These are phyloP conservation scores for Sitta europaea DNA, from an alignment of 2,113 vertebrate genomes.

Conservation along the genomic window DNA sequence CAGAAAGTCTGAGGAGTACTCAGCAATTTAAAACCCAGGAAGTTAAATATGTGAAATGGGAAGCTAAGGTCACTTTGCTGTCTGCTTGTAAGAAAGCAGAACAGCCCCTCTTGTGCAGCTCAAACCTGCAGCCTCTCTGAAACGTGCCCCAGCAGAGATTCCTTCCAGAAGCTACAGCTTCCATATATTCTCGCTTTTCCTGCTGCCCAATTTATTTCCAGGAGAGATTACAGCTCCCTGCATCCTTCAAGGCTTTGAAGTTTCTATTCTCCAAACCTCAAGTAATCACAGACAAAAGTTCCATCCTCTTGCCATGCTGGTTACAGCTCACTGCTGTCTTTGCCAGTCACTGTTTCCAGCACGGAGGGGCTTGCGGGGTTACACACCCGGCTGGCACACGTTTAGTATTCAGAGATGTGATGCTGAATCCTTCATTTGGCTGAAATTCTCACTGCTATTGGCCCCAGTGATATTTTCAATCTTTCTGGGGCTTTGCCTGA, in stretches of 20 bases:
- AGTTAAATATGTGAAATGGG: neutral
- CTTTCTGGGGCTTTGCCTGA: neutral
- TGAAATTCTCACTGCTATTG: neutral
- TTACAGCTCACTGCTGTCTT: neutral
- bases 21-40: neutral
- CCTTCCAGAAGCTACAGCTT: neutral
- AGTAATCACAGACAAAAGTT: conserved; percentile 3
- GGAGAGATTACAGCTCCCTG: conserved; percentile 18
- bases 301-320: neutral
- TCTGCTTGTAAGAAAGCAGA: neutral
- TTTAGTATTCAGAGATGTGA: neutral
- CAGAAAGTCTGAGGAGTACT: neutral
- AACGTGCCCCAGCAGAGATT: neutral
- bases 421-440: neutral
- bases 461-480: neutral
- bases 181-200: neutral
- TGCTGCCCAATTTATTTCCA: conserved; percentile 20
- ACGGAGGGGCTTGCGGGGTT: rapidly evolving
- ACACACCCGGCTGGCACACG: neutral
- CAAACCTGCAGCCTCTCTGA: neutral
- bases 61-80: neutral
- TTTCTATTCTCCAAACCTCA: conserved; percentile 19
- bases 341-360: neutral
- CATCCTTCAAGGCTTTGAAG: conserved; percentile 29
- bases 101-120: neutral